Conservation (phyloP, 2,113 vertebrate species). For the Sylvietta virens region DNA sequence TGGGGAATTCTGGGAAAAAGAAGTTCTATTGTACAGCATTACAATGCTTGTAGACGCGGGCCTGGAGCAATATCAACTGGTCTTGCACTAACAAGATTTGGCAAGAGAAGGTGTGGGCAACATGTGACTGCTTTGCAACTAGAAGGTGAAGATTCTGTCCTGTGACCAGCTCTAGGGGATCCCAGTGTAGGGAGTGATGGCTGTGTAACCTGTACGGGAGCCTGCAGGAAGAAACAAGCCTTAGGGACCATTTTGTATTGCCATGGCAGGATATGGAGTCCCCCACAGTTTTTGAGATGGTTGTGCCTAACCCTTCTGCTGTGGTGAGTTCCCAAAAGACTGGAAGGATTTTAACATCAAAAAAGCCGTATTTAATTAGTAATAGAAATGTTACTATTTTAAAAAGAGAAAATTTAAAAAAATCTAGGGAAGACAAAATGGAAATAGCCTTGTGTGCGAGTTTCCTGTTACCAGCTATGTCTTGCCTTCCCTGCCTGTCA, state of each 20-base stretch:
- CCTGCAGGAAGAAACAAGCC: neutral
- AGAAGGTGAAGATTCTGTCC: neutral
- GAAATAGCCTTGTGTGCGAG: neutral
- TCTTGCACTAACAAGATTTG: neutral
- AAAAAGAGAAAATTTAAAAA: neutral
- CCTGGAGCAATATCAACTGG: neutral
- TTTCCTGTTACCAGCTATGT: neutral
- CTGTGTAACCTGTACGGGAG: neutral
- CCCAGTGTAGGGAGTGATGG: neutral
- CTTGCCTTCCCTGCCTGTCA: neutral
- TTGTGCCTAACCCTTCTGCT: neutral
- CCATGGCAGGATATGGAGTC: neutral
- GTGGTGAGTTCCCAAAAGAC: neutral
- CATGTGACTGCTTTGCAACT: neutral
- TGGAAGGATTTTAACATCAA: neutral
- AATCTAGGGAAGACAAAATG: neutral
- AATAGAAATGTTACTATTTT: neutral
- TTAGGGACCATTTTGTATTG: neutral
- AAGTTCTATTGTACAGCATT: neutral
- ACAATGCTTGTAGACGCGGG: accelerated
- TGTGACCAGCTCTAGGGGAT: neutral
- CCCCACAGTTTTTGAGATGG: neutral
- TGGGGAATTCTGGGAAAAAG: neutral
- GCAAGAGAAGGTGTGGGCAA: neutral
- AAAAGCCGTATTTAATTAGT: neutral